Evolutionary conservation across 1,140 invertebrate genomes (phyloP).

Genomic region (Brachystomella parvula): DNA sequence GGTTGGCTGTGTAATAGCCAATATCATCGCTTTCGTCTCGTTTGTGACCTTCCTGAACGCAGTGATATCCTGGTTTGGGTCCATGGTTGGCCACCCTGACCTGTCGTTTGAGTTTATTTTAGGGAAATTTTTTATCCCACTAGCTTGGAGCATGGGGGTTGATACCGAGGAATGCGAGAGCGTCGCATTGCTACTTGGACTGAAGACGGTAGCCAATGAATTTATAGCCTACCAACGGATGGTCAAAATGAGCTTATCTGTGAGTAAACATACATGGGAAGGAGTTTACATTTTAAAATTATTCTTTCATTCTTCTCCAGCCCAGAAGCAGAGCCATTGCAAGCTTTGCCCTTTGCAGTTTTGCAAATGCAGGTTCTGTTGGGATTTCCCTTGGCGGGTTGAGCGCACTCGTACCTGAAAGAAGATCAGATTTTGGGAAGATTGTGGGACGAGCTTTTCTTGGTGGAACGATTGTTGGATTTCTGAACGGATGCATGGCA

Average conservation of each 20-base stretch:
- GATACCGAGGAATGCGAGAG: constrained; percentile 63
- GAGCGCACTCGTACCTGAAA: constrained; percentile 67
- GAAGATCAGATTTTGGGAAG: constrained; percentile 58
- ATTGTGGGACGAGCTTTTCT: constrained; percentile 75
- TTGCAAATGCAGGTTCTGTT: constrained; percentile 83
- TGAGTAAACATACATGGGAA: constrained; percentile 6
- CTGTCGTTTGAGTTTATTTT: constrained; percentile 57
- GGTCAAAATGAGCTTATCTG: constrained; percentile 41
- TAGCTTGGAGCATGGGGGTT: constrained; percentile 73
- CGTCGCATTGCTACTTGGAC: constrained; percentile 71
- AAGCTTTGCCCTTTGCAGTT: constrained; percentile 90
- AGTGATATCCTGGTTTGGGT: constrained; percentile 61
- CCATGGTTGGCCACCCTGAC: constrained; percentile 56
- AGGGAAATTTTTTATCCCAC: constrained; percentile 74
- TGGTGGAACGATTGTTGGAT: constrained; percentile 76
- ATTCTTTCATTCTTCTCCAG: constrained; percentile 44
- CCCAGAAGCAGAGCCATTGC: constrained; percentile 67
- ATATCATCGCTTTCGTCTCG: constrained; percentile 83
- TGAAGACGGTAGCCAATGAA: constrained; percentile 85
- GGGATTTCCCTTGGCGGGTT: constrained; percentile 67
- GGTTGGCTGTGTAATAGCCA: constrained; percentile 79
- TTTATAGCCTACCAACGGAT: constrained; percentile 78
- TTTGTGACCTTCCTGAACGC: constrained; percentile 75
- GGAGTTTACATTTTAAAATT: constrained; percentile 38
- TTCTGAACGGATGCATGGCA: constrained; percentile 85